Evolutionary conservation across 2,888 invertebrate species (phyloP).

Genomic region (Osedax fenrisi): DNA sequence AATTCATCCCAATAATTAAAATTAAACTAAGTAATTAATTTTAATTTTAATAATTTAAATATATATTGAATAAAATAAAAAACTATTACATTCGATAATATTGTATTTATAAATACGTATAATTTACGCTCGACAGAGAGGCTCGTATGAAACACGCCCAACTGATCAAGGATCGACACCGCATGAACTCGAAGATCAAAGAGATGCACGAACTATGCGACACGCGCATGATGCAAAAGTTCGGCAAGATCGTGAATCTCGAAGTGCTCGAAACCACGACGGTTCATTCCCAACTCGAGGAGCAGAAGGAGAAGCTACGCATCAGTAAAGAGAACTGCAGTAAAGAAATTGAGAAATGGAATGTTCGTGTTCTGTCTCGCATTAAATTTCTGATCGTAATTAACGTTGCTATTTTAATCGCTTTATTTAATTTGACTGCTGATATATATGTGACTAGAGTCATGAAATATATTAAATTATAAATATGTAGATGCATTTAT

Average conservation of each 20-base stretch:
- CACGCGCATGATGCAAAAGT: slow-evolving; percentile 49
- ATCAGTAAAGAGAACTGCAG: slow-evolving; percentile 44
- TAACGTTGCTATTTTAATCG: background rate
- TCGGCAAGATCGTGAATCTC: slow-evolving; percentile 48
- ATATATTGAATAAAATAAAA: no score
- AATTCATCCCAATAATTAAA: no score
- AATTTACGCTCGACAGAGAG: slow-evolving; percentile 39
- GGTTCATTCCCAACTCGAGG: slow-evolving; percentile 48
- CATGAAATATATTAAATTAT: background rate
- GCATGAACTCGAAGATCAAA: slow-evolving; percentile 44
- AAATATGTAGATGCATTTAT: no score
- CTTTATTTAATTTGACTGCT: no score
- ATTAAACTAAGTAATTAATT: no score
- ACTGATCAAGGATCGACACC: slow-evolving; percentile 47
- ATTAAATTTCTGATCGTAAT: no score
- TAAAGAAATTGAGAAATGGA: slow-evolving; percentile 42
- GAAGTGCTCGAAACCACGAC: slow-evolving; percentile 50
- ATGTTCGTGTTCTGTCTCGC: slow-evolving; percentile 40
- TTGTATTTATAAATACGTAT: no score
- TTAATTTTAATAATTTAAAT: no score
- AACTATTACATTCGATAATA: no score
- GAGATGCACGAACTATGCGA: slow-evolving; percentile 47
- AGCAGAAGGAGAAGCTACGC: slow-evolving; percentile 48
- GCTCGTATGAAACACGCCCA: slow-evolving; percentile 47
- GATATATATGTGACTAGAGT: background rate